Evolutionary conservation across 2,888 invertebrate species (phyloP), one percentile per base, ranked within the genome.

Genomic region (Abrostola tripartita): DNA sequence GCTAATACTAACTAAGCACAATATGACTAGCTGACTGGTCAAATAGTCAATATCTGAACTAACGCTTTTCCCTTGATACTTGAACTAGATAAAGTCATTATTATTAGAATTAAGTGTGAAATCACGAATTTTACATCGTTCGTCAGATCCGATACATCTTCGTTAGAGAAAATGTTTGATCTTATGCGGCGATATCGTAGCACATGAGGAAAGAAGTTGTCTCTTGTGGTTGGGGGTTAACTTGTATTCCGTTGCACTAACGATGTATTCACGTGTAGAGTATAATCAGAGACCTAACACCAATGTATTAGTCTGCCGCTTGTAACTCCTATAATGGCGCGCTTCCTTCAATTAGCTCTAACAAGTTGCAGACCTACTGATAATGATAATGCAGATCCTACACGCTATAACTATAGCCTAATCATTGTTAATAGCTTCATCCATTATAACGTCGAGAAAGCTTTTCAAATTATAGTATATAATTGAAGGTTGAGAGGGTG

Each of bases 291-390:
- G 41, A 37, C 58, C 64, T 56, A 58, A 50, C 50, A 37, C 44
- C 44, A 47, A 47, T 14, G 44, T 47, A 47, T 44, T 44, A 53
- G 40, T 58, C 72, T 65, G 54, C 71, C 59, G 47, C 37, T 41
- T 12, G 49, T 76, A 57, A 76, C 65, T 71, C 51, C 66, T 42
- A 38, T 76, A 71, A 71, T 71, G 40, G 65, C 66, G 44, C 24
- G n/a, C 52, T 72, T 72, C 71, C 71, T 57, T 55, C 54, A 58
- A 61, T 76, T 61, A 76, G 65, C 44, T 71, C 40, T 37, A 41
- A 52, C 47, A 56, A 60, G 57, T 41, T 44, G 42, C 37, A 51
- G 36, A 38, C 42, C 10, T 12, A n/a, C 5, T 5, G 35, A 5
- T 47, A 44, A 12, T 5, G 35, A 5, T 47, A 44, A 12, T 38